Evolutionary conservation across 1,140 invertebrate species (phyloP).

Genomic region (Pollicipes pollicipes): DNA sequence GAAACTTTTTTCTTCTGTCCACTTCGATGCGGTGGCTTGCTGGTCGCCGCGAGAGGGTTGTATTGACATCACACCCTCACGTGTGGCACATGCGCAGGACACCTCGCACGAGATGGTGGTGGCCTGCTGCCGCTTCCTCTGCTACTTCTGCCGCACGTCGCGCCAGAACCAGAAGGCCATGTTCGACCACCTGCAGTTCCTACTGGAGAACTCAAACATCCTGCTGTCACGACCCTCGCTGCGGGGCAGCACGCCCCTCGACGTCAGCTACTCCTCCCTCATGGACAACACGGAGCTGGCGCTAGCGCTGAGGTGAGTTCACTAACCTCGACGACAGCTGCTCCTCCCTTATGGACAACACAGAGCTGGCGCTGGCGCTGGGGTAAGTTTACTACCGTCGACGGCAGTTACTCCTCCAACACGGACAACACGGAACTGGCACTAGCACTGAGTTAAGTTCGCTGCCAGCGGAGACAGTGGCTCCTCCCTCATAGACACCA

Average conservation of each 20-base stretch:
- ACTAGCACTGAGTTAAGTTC: too few relatives aligned
- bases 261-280: slow-evolving; percentile 95
- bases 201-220: slow-evolving; percentile 97
- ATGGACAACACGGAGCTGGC: slow-evolving; percentile 99
- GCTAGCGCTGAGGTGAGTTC: slow-evolving; percentile 45
- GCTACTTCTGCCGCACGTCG: slow-evolving; percentile 97
- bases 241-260: slow-evolving; percentile 89
- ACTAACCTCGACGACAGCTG: slow-evolving; percentile 85
- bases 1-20: too few relatives aligned
- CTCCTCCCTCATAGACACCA: too few relatives aligned
- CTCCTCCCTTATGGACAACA: slow-evolving; percentile 99
- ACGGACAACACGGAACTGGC: too few relatives aligned
- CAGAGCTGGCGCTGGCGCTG: slow-evolving; percentile 90
- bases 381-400: not conserved
- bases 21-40: too few relatives aligned
- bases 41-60: too few relatives aligned
- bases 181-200: slow-evolving; percentile 98
- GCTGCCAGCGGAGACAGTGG: too few relatives aligned
- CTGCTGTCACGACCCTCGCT: slow-evolving; percentile 79
- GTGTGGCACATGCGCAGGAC: slow-evolving; percentile 42
- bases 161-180: slow-evolving; percentile 98
- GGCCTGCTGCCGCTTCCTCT: slow-evolving; percentile 93
- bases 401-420: too few relatives aligned
- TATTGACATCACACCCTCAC: slow-evolving; percentile 42
- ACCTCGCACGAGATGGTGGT: slow-evolving; percentile 99